phyloP scores from a whole-genome alignment of 1,140 invertebrate genomes.

The Atta texana region DNA sequence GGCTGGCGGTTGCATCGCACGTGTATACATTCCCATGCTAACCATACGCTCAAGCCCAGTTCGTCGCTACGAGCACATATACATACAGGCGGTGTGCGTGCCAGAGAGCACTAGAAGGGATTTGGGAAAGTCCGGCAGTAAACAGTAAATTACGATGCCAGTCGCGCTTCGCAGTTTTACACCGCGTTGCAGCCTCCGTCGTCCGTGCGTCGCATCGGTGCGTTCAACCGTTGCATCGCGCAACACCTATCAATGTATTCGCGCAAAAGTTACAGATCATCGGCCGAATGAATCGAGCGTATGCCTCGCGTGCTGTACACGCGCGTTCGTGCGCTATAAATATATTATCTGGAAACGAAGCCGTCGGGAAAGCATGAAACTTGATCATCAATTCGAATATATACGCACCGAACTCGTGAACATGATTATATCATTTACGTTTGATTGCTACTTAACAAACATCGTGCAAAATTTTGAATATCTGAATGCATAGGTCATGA shows the following conservation, averaged over 20 bases:
- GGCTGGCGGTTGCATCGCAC: conserved; percentile 8
- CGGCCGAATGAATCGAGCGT: conserved; percentile 22
- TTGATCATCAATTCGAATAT: background rate
- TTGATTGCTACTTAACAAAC: conserved; percentile 40
- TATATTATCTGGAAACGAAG: conserved; percentile 39
- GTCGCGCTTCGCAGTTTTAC: conserved; percentile 81
- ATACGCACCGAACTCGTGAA: background rate
- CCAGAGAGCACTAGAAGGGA: conserved; percentile 72
- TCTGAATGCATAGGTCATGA: background rate
- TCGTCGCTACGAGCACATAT: conserved; percentile 24
- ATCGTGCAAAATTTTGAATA: conserved; percentile 23
- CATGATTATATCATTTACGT: conserved; percentile 19
- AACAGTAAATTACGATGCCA: conserved; percentile 82
- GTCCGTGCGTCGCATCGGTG: background rate
- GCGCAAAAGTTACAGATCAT: conserved; percentile 29
- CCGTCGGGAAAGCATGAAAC: conserved; percentile 10
- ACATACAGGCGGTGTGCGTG: conserved; percentile 1
- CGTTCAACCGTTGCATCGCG: conserved; percentile 8
- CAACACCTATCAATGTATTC: conserved; percentile 29
- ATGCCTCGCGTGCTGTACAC: background rate
- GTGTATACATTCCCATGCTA: conserved; percentile 38
- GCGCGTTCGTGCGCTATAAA: conserved; percentile 34
- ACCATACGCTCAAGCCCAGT: background rate
- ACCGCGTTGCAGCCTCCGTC: conserved; percentile 39
- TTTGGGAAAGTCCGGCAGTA: conserved; percentile 80